Evolutionary conservation across 2,113 vertebrate genomes (phyloP).

Genomic region (Drymodes brunneopygia): DNA sequence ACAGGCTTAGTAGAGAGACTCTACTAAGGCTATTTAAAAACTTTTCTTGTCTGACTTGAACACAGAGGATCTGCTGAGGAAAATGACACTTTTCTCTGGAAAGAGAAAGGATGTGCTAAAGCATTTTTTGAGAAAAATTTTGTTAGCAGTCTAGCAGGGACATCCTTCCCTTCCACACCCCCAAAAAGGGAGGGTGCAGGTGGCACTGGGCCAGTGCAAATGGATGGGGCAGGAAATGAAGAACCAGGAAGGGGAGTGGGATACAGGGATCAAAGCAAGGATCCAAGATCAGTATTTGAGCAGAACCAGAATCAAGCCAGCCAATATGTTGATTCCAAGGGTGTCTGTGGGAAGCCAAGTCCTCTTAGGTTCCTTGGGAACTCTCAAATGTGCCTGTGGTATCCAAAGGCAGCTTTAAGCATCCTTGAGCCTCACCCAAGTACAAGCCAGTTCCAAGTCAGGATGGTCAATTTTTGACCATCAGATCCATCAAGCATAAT

Average conservation of each 20-base stretch:
- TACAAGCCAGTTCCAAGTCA: background rate
- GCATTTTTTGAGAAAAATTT: background rate
- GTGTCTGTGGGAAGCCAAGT: background rate
- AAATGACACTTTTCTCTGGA: background rate
- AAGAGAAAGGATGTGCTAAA: background rate
- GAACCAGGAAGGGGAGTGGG: background rate
- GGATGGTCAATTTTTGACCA: background rate
- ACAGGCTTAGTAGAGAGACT: background rate
- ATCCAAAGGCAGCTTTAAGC: background rate
- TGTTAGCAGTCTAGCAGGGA: background rate
- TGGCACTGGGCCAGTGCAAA: background rate
- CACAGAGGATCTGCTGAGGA: background rate
- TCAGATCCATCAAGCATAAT: background rate
- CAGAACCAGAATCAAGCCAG: background rate
- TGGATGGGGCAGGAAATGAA: background rate
- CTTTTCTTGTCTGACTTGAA: background rate
- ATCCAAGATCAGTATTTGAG: background rate
- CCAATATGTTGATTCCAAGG: background rate
- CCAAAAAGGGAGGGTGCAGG: rapidly evolving
- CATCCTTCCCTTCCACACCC: background rate
- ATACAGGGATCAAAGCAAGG: background rate
- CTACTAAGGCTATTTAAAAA: background rate
- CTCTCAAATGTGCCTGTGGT: background rate
- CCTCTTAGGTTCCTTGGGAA: background rate
- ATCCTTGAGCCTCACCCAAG: background rate